A percentile compares a stretch with the other conserved stretches of the same genome.
Evolutionary conservation across 2,888 invertebrate species (phyloP).

Genomic region (Dryobota labecula): DNA sequence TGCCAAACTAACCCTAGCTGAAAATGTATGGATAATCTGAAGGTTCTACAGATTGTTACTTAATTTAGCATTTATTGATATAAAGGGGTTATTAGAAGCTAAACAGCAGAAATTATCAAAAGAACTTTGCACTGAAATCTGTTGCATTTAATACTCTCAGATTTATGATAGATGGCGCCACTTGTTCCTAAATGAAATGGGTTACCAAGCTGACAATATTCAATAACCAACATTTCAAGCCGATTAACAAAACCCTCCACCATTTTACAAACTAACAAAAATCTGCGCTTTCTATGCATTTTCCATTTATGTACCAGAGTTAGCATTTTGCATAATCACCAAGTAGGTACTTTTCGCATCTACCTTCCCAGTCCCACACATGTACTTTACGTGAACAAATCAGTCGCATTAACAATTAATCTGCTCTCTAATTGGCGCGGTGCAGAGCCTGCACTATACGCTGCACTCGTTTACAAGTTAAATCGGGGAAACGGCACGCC

Average conservation of each 20-base stretch:
- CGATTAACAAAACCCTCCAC: not conserved
- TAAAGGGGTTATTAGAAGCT: not conserved
- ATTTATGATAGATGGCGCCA: constrained; percentile 37
- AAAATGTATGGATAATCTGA: not conserved
- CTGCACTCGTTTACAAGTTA: constrained; percentile 85
- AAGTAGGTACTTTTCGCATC: constrained; percentile 11
- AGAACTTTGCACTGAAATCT: not conserved
- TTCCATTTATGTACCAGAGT: not conserved
- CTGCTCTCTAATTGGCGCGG: constrained; percentile 63
- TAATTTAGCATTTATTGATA: not conserved
- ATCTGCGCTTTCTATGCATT: not conserved
- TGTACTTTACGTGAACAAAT: constrained; percentile 44
- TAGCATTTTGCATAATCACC: constrained; percentile 21
- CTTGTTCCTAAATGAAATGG: not conserved
- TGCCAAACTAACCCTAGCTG: not conserved
- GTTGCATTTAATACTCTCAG: not conserved
- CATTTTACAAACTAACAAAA: not conserved
- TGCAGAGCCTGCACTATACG: constrained; percentile 49
- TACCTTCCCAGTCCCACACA: constrained; percentile 26
- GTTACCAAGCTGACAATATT: not conserved
- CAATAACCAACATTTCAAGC: not conserved
- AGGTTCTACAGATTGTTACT: not conserved
- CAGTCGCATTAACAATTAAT: constrained; percentile 62
- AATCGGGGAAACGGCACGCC: constrained; percentile 80
- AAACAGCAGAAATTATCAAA: not conserved